Evolutionary conservation across 2,113 vertebrate genomes (phyloP).

Genomic region (Lucifuga dentata): DNA sequence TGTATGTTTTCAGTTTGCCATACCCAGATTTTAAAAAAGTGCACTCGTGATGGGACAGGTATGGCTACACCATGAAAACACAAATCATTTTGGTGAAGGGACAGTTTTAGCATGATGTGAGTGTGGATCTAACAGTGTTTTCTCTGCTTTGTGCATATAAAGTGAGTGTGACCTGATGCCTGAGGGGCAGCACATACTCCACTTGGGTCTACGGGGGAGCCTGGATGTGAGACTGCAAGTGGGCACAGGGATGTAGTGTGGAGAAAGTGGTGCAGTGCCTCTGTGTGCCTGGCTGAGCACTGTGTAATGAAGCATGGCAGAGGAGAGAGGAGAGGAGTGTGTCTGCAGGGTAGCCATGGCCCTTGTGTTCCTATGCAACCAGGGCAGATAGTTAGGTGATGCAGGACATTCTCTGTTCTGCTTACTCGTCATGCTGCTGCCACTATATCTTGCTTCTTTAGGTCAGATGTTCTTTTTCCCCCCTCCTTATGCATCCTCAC

Average conservation of each 20-base stretch:
- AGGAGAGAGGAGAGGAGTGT: slow-evolving; percentile 78
- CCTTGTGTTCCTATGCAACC: slow-evolving; percentile 81
- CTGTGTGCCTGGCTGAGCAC: slow-evolving; percentile 81
- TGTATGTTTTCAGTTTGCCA: background rate
- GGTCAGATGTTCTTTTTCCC: slow-evolving; percentile 46
- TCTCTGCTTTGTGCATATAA: slow-evolving; percentile 47
- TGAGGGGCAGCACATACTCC: slow-evolving; percentile 60
- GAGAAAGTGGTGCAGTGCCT: slow-evolving; percentile 79
- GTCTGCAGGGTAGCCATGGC: slow-evolving; percentile 80
- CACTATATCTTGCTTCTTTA: slow-evolving; percentile 52
- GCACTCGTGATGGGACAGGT: background rate
- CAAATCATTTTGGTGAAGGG: background rate
- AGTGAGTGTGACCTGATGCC: slow-evolving; percentile 70
- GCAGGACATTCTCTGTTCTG: slow-evolving; percentile 70
- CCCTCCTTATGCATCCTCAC: slow-evolving; percentile 20
- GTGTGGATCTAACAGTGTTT: slow-evolving; percentile 27
- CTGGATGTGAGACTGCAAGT: slow-evolving; percentile 54
- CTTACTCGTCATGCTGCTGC: slow-evolving; percentile 75
- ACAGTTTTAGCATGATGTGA: slow-evolving; percentile 7
- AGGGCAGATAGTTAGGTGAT: slow-evolving; percentile 76
- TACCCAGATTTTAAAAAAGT: background rate
- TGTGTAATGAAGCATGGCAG: slow-evolving; percentile 82
- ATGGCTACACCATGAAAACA: background rate
- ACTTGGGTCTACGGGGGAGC: slow-evolving; percentile 53
- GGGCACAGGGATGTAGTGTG: slow-evolving; percentile 65